Evolutionary conservation across 1,140 invertebrate genomes (phyloP), one percentile per base, ranked within the genome.

Genomic region (Ceratosolen solmsi): DNA sequence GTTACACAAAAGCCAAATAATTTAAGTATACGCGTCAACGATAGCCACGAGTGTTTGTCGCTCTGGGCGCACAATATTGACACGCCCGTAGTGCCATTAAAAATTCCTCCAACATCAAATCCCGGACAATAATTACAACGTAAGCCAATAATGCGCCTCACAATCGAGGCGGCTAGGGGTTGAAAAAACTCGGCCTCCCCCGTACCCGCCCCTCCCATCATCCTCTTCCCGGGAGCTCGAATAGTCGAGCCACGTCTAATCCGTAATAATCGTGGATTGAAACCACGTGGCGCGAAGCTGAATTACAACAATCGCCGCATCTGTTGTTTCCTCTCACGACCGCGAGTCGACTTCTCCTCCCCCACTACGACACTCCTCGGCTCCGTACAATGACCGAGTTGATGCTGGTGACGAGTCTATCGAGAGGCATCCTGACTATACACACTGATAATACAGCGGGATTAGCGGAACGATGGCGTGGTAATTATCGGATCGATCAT

Each of bases 211-310:
- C 13, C 13, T 13, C 2, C 7, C 27, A 4, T 5, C 15, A 68
- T 1, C 27, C 38, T 33, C 71, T 27, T 46, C 71, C 27, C 27
- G 49, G n/a, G 17, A 3, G 68, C 17, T 22, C 7, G 41, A 46
- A 71, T n/a, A 71, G 22, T 15, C 20, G 7, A 17, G 5, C 60
- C 1, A 27, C 9, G 27, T 27, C 25, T 78, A 78, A 68, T 78
- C 60, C 75, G n/a, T 68, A 68, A 68, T 68, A 78, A 78, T 68
- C 46, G 8, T 20, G 27, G 46, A 51, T n/a, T 51, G 41, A 65
- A 78, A 49, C 13, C 74, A 20, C 11, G 56, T 63, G 38, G 15
- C 25, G 38, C 2, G n/a, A 51, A 27, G 22, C 13, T n/a, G 74
- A 56, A 76, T 76, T 76, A 65, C 36, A n/a, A 1, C 0, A 20